phyloP scores from a whole-genome alignment of 1,140 invertebrate species.

The Riptortus pedestris region DNA sequence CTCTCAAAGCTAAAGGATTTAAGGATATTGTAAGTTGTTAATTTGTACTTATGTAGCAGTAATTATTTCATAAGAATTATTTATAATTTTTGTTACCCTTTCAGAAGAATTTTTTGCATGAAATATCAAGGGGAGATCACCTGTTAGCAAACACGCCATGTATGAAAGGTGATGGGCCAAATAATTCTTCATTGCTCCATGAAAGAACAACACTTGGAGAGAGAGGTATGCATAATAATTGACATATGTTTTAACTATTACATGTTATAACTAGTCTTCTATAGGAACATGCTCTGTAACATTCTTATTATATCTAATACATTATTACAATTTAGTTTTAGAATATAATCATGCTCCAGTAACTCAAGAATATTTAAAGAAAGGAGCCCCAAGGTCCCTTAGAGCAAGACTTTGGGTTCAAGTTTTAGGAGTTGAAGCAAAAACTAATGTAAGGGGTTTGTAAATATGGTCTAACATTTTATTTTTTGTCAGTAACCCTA shows the following conservation, averaged over 20 bases:
- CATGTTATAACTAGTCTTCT: conserved; percentile 18
- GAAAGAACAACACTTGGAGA: conserved; percentile 56
- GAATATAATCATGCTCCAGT: conserved; percentile 57
- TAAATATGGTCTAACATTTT: no score
- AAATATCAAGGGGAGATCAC: conserved; percentile 54
- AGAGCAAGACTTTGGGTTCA: conserved; percentile 69
- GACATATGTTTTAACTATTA: not conserved
- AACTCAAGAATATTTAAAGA: conserved; percentile 75
- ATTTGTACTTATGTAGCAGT: conserved; percentile 16
- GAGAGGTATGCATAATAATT: conserved; percentile 36
- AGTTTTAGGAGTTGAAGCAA: conserved; percentile 64
- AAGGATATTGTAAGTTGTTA: conserved; percentile 36
- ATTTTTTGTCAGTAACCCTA: no score
- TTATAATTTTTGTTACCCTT: conserved; percentile 27
- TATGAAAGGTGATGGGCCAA: conserved; percentile 42
- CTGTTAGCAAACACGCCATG: conserved; percentile 53
- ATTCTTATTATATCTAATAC: not conserved
- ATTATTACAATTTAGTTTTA: conserved; percentile 39
- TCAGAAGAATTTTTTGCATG: conserved; percentile 54
- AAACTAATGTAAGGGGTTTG: conserved; percentile 45
- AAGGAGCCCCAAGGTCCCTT: conserved; percentile 66
- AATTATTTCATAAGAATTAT: conserved; percentile 9
- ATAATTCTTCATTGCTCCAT: conserved; percentile 48
- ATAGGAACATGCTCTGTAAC: no score
- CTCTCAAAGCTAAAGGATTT: conserved; percentile 70